Evolutionary conservation across 1,140 invertebrate genomes (phyloP).

Genomic region (Cherax destructor): DNA sequence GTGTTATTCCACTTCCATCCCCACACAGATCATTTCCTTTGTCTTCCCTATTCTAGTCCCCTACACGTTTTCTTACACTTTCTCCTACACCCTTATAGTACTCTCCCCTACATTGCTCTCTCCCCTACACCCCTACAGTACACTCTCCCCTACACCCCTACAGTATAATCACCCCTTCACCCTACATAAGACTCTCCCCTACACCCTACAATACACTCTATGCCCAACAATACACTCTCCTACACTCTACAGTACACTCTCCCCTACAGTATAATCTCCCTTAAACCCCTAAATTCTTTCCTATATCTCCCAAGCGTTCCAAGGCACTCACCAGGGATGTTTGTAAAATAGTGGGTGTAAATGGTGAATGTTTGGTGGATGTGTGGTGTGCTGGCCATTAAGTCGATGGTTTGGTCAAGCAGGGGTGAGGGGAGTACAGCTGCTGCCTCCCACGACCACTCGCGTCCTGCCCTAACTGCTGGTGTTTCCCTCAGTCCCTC

Average conservation of each 20-base stretch:
- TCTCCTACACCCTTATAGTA: background rate
- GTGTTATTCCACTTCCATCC: no score
- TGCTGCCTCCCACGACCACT: background rate
- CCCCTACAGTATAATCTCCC: no score
- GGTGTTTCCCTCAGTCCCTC: no score
- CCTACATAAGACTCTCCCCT: no score
- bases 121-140: background rate
- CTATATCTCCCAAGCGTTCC: no score
- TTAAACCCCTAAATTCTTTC: no score
- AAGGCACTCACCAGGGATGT: constrained; percentile 29
- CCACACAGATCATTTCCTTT: no score
- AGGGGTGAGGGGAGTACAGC: background rate
- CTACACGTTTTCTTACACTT: background rate
- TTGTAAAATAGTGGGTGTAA: constrained; percentile 30
- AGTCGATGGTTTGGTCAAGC: background rate
- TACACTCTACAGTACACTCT: background rate
- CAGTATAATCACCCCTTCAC: background rate
- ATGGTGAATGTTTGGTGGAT: background rate
- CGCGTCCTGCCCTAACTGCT: background rate
- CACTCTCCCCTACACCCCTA: background rate
- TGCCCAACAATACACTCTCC: no score
- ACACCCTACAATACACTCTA: background rate
- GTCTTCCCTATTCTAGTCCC: no score
- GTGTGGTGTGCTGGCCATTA: constrained; percentile 18
- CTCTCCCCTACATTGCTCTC: background rate